phyloP scores from a whole-genome alignment of 2,113 vertebrate species.

The Paralichthys olivaceus region DNA sequence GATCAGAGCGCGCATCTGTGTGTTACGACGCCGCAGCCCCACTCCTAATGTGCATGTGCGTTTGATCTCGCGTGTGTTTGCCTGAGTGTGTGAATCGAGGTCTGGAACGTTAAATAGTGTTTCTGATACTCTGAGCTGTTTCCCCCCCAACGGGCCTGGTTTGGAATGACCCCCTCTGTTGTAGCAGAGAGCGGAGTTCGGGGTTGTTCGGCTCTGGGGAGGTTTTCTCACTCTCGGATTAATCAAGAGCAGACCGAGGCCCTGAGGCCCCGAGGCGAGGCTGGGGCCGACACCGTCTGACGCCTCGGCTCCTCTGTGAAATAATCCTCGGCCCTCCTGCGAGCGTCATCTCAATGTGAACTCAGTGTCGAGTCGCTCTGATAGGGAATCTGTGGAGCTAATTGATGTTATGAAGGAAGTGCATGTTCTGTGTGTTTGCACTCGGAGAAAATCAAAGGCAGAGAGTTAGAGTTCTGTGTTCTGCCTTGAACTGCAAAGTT shows the following conservation, averaged over 20 bases:
- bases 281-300: constrained; percentile 63
- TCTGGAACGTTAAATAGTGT: constrained; percentile 61
- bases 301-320: constrained; percentile 69
- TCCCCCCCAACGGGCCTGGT: constrained; percentile 25
- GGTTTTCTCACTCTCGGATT: constrained; percentile 71
- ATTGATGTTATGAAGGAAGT: constrained; percentile 2
- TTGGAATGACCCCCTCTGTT: constrained; percentile 68
- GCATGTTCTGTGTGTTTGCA: too few relatives aligned
- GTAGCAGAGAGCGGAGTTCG: constrained; percentile 13
- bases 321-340: constrained; percentile 50
- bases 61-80: constrained; percentile 18
- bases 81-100: constrained; percentile 25
- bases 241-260: constrained; percentile 79
- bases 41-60: neutral
- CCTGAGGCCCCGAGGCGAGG: constrained; percentile 51
- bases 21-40: neutral
- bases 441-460: neutral
- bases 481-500: too few relatives aligned
- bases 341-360: constrained; percentile 35
- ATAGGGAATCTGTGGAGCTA: constrained; percentile 8
- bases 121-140: constrained; percentile 59
- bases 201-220: constrained; percentile 62
- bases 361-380: constrained; percentile 7
- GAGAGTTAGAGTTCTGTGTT: constrained; percentile 1
- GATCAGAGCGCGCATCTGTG: constrained; percentile 15